Conservation (phyloP, 2,888 invertebrate genomes). For the Arctia plantaginis region DNA sequence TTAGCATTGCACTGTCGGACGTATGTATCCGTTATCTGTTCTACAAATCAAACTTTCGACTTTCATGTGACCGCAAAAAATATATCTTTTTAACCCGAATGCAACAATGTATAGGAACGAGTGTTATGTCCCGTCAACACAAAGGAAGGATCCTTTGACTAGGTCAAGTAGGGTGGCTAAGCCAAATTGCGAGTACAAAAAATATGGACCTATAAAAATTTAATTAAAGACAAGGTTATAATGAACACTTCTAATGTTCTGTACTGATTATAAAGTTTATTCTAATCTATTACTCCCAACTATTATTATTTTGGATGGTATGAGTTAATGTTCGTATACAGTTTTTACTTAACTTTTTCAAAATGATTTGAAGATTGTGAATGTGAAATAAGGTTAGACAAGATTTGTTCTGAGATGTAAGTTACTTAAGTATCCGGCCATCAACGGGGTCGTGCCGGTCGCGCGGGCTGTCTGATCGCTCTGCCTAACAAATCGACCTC, state of each 20-base stretch:
- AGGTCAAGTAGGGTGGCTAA: background rate
- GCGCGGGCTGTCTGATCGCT: conserved; percentile 56
- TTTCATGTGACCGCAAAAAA: background rate
- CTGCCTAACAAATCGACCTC: conserved; percentile 67
- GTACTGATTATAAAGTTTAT: background rate
- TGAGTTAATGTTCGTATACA: background rate
- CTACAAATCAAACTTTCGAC: background rate
- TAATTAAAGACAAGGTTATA: conserved; percentile 16
- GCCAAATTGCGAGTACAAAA: conserved; percentile 32
- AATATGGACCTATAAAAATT: conserved; percentile 37
- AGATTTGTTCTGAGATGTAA: conserved; percentile 52
- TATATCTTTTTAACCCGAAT: conserved; percentile 20
- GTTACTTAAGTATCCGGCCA: conserved; percentile 65
- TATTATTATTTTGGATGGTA: background rate
- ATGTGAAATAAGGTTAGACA: conserved; percentile 33
- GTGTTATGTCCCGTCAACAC: background rate
- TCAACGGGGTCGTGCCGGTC: conserved; percentile 50
- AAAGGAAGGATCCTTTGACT: background rate
- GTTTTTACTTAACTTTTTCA: background rate
- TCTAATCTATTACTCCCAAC: background rate
- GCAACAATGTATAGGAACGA: background rate
- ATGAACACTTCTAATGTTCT: background rate
- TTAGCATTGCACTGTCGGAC: background rate
- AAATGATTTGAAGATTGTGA: conserved; percentile 31
- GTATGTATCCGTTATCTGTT: background rate